Conservation (phyloP, 2,888 invertebrate genomes). For the Leucoma salicis region DNA sequence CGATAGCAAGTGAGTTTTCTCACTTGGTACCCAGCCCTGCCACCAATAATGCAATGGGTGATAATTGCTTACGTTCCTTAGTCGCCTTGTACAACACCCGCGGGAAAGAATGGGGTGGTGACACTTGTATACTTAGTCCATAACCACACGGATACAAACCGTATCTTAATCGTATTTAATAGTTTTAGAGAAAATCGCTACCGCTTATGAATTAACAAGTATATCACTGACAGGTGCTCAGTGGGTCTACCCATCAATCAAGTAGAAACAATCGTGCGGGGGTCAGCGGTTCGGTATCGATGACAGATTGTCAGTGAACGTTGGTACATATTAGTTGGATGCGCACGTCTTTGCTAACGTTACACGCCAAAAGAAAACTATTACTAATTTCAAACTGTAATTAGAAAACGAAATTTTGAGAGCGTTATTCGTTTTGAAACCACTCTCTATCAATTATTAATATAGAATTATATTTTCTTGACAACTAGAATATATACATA, state of each 20-base stretch:
- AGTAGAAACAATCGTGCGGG: slow-evolving; percentile 49
- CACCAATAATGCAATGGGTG: neutral
- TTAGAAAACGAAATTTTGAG: neutral
- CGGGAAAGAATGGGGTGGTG: too few relatives aligned
- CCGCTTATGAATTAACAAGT: slow-evolving; percentile 22
- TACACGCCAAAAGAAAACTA: neutral
- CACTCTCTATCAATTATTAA: too few relatives aligned
- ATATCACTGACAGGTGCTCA: slow-evolving; percentile 48
- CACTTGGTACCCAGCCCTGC: too few relatives aligned
- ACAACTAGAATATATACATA: too few relatives aligned
- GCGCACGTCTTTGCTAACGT: neutral
- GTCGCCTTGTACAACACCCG: too few relatives aligned
- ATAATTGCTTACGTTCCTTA: too few relatives aligned
- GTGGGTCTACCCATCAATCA: slow-evolving; percentile 54
- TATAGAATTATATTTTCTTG: too few relatives aligned
- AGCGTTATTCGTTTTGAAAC: too few relatives aligned
- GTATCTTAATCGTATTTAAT: too few relatives aligned
- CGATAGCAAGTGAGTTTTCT: too few relatives aligned
- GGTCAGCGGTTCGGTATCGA: slow-evolving; percentile 49
- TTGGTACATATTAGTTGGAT: slow-evolving; percentile 18
- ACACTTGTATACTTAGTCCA: too few relatives aligned
- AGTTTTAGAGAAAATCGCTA: slow-evolving; percentile 18
- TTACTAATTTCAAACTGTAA: neutral
- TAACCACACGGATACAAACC: too few relatives aligned
- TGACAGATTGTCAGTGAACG: slow-evolving; percentile 57